A percentile compares a stretch with the other conserved stretches of the same genome.
Evolutionary conservation across 2,888 invertebrate genomes (phyloP).

Genomic region (Galerucella calmariensis): DNA sequence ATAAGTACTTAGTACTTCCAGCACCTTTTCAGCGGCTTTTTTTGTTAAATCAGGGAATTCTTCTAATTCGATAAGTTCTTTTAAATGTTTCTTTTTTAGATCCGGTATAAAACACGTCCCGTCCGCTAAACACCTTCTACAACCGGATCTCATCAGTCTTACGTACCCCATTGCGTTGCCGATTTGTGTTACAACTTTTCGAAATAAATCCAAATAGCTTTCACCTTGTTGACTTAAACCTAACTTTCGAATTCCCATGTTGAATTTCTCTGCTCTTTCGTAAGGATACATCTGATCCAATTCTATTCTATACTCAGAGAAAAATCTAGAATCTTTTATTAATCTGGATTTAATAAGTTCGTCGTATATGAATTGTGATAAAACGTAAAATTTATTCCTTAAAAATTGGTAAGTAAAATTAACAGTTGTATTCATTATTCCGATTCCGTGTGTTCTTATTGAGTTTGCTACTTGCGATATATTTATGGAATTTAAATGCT

Average conservation of each 20-base stretch:
- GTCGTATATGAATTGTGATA: conserved; percentile 97
- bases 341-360: conserved; percentile 97
- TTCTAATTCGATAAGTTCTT: conserved; percentile 72
- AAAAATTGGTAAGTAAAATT: conserved; percentile 95
- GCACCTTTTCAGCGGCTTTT: conserved; percentile 77
- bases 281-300: conserved; percentile 82
- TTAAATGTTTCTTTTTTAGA: conserved; percentile 70
- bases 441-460: conserved; percentile 94
- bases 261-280: conserved; percentile 93
- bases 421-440: conserved; percentile 75
- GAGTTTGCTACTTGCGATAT: conserved; percentile 97
- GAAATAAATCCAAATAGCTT: conserved; percentile 92
- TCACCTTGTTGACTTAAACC: conserved; percentile 84
- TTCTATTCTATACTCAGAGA: conserved; percentile 78
- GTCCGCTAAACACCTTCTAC: conserved; percentile 90
- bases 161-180: conserved; percentile 97
- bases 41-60: conserved; percentile 71
- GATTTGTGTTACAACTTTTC: conserved; percentile 92
- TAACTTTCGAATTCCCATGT: conserved; percentile 88
- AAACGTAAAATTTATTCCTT: conserved; percentile 89
- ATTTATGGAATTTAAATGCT: conserved; percentile 94
- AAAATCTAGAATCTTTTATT: conserved; percentile 86
- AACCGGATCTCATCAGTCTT: conserved; percentile 92
- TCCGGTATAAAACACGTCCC: conserved; percentile 91
- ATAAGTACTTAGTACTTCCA: conserved; percentile 81